Evolutionary conservation across 2,888 invertebrate genomes (phyloP).

Genomic region (Hydrotaea cyrtoneurina): DNA sequence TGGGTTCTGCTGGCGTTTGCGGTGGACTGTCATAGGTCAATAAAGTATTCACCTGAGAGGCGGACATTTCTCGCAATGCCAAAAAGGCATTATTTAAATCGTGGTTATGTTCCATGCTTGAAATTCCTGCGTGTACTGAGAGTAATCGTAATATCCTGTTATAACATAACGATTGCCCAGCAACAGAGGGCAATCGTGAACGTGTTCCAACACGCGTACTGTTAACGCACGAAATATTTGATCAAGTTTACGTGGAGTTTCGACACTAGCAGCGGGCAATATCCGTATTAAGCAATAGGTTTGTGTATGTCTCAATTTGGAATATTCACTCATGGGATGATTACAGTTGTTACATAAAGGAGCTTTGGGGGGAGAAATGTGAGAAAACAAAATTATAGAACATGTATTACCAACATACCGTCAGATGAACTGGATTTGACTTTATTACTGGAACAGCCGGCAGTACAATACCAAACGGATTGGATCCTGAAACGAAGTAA

Average conservation of each 20-base stretch:
- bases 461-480: conserved; percentile 78
- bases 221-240: conserved; percentile 72
- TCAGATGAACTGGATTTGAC: conserved; percentile 73
- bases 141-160: conserved; percentile 74
- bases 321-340: conserved; percentile 76
- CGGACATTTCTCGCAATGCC: conserved; percentile 62
- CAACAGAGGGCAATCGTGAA: conserved; percentile 74
- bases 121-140: conserved; percentile 71
- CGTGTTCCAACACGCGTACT: conserved; percentile 73
- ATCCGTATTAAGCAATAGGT: conserved; percentile 73
- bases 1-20: conserved; percentile 43
- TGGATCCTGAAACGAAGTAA: conserved; percentile 73
- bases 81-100: conserved; percentile 63
- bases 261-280: conserved; percentile 72
- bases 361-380: conserved; percentile 70
- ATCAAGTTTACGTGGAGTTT: conserved; percentile 72
- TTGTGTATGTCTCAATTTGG: conserved; percentile 75
- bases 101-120: conserved; percentile 77
- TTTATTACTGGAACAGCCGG: conserved; percentile 75
- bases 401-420: conserved; percentile 68
- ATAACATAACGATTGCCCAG: conserved; percentile 76
- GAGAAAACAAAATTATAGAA: background rate
- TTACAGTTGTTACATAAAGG: conserved; percentile 75
- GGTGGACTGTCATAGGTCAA: conserved; percentile 69
- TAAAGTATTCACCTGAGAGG: conserved; percentile 70